These are phyloP conservation scores for Melitaea cinxia DNA, from an alignment of 1,140 invertebrate genomes.

Conservation along the genomic window DNA sequence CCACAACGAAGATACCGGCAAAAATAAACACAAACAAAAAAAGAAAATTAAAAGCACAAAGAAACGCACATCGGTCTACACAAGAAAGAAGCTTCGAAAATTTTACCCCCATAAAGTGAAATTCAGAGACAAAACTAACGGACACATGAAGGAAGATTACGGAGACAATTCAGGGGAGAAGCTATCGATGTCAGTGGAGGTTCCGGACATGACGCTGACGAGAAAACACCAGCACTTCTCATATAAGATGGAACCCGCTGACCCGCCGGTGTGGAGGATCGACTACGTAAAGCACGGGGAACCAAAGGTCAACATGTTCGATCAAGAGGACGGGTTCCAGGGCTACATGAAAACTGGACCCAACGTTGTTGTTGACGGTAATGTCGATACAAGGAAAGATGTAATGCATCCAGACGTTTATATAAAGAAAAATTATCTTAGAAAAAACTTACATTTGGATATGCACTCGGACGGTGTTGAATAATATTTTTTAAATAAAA, in stretches of 20 bases:
- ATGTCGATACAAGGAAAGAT: constrained; percentile 43
- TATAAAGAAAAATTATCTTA: constrained; percentile 64
- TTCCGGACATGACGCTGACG: constrained; percentile 40
- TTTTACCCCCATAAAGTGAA: constrained; percentile 73
- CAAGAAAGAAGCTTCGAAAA: constrained; percentile 63
- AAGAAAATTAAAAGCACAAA: constrained; percentile 44
- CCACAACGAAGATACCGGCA: constrained; percentile 23
- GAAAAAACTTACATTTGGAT: constrained; percentile 47
- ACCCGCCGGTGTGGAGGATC: constrained; percentile 63
- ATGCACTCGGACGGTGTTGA: constrained; percentile 50
- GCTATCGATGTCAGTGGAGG: constrained; percentile 63
- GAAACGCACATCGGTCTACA: constrained; percentile 46
- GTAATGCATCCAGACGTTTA: constrained; percentile 63
- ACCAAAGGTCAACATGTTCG: constrained; percentile 54
- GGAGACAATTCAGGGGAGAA: constrained; percentile 58
- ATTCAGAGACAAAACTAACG: constrained; percentile 54
- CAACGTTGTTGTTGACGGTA: constrained; percentile 45
- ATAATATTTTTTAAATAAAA: constrained; percentile 24
- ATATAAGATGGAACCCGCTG: constrained; percentile 49
- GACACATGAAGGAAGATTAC: constrained; percentile 35
- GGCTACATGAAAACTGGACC: constrained; percentile 48
- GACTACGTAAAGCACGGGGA: constrained; percentile 70
- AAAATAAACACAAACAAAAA: constrained; percentile 40
- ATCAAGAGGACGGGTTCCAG: constrained; percentile 41
- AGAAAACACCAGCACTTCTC: constrained; percentile 46